phyloP scores from a whole-genome alignment of 2,888 invertebrate species.

The Yponomeuta plumbellus region DNA sequence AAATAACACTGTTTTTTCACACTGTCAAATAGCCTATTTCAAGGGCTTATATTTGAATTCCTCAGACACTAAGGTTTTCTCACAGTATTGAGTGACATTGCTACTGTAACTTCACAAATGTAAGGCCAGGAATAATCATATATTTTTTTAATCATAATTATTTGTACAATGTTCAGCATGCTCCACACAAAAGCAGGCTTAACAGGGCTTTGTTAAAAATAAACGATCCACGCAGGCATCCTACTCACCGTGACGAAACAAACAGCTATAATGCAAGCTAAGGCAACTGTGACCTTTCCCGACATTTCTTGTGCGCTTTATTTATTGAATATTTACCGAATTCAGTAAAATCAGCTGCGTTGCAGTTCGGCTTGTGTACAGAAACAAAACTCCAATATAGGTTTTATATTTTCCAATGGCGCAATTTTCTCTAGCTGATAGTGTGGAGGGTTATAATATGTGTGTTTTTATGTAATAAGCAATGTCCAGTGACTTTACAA shows the following conservation, averaged over 20 bases:
- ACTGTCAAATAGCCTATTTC: too few relatives aligned
- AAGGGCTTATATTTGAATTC: too few relatives aligned
- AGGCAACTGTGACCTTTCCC: constrained; percentile 29
- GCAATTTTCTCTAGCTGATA: not conserved
- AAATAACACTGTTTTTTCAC: too few relatives aligned
- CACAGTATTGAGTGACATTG: too few relatives aligned
- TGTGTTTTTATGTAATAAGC: not conserved
- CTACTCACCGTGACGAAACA: constrained; percentile 39
- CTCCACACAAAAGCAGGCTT: too few relatives aligned
- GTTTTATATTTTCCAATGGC: not conserved
- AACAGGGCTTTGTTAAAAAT: too few relatives aligned
- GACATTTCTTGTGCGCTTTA: constrained; percentile 23
- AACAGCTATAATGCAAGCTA: constrained; percentile 33
- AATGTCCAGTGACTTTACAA: not conserved
- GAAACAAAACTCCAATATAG: not conserved
- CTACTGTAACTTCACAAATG: too few relatives aligned
- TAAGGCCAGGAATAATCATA: too few relatives aligned
- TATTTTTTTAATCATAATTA: too few relatives aligned
- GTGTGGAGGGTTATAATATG: not conserved
- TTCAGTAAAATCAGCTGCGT: constrained; percentile 6
- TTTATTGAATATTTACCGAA: constrained; percentile 30
- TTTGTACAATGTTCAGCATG: too few relatives aligned
- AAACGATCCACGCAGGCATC: not conserved
- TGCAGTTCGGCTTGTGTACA: not conserved
- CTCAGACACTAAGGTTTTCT: too few relatives aligned